A percentile compares a stretch with the other conserved stretches of the same genome.
phyloP scores from a whole-genome alignment of 2,797 vertebrate genomes.

The Sparidentex hasta region DNA sequence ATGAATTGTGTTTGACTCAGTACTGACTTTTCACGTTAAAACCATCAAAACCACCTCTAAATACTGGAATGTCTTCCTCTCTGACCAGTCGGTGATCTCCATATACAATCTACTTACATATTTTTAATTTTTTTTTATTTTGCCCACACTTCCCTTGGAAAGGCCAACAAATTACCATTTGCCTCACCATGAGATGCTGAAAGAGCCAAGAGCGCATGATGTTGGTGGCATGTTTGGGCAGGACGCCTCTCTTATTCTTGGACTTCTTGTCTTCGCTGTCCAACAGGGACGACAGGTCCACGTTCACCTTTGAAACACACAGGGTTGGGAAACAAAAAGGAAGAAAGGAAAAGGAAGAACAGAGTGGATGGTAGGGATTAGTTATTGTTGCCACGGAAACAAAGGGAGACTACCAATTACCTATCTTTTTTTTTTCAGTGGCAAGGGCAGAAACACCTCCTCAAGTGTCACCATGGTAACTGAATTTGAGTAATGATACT shows the following conservation, averaged over 20 bases:
- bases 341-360: constrained; percentile 38
- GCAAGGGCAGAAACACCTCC: constrained; percentile 84
- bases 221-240: constrained; percentile 99
- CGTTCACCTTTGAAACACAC: constrained; percentile 89
- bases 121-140: background rate
- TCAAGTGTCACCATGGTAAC: constrained; percentile 87
- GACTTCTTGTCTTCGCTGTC: constrained; percentile 98
- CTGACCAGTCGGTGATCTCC: background rate
- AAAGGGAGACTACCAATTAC: constrained; percentile 84
- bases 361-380: constrained; percentile 60
- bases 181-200: constrained; percentile 98
- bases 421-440: constrained; percentile 72
- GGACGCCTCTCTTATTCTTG: constrained; percentile 97
- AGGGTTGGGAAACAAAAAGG: constrained; percentile 36
- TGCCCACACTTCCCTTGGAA: background rate
- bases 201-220: constrained; percentile 99
- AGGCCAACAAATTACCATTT: background rate
- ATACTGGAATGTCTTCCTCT: background rate
- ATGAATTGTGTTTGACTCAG: background rate
- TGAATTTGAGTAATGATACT: constrained; percentile 84
- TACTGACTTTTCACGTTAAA: background rate
- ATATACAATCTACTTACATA: background rate
- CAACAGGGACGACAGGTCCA: constrained; percentile 96
- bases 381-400: constrained; percentile 89
- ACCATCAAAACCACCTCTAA: background rate